A percentile compares a stretch with the other conserved stretches of the same genome.
These are phyloP conservation scores for Cheilosia vernalis DNA, from an alignment of 2,888 invertebrate species.

Conservation along the genomic window DNA sequence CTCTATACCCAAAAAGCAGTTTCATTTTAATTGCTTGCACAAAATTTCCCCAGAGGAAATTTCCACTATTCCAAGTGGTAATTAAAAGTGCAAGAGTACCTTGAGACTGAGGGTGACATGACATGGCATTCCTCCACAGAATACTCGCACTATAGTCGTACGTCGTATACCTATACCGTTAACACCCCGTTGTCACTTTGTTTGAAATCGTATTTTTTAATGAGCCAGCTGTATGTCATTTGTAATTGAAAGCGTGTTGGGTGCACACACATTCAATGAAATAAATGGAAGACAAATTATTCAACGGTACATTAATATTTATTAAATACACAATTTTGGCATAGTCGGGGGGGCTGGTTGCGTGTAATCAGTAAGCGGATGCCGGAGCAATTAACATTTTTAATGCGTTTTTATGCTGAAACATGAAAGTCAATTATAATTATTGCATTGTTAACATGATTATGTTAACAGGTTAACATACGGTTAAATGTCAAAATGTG, in stretches of 20 bases:
- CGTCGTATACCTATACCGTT: not conserved
- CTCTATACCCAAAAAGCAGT: constrained; percentile 28
- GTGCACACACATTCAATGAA: constrained; percentile 14
- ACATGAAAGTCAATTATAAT: constrained; percentile 57
- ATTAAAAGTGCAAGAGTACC: constrained; percentile 59
- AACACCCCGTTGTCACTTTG: constrained; percentile 49
- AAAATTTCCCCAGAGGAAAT: constrained; percentile 31
- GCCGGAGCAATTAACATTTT: constrained; percentile 68
- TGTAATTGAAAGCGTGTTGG: constrained; percentile 32
- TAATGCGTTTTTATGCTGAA: constrained; percentile 42
- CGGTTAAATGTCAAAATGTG: constrained; percentile 30
- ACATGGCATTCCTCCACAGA: constrained; percentile 13
- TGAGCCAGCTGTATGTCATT: constrained; percentile 11
- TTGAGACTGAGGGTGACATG: not conserved
- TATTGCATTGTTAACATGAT: constrained; percentile 62
- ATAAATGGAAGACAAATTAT: constrained; percentile 60
- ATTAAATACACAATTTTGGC: constrained; percentile 51
- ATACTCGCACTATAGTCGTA: too few relatives aligned
- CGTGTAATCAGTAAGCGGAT: constrained; percentile 52
- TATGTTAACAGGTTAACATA: constrained; percentile 44
- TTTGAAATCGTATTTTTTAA: constrained; percentile 34
- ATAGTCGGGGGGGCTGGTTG: not conserved
- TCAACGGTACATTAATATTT: constrained; percentile 71
- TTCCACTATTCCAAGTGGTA: constrained; percentile 39
- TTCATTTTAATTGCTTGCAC: constrained; percentile 53